Evolutionary conservation across 2,888 invertebrate species (phyloP), one percentile per base, ranked within the genome.

Genomic region (Acanthosepion pharaonis): DNA sequence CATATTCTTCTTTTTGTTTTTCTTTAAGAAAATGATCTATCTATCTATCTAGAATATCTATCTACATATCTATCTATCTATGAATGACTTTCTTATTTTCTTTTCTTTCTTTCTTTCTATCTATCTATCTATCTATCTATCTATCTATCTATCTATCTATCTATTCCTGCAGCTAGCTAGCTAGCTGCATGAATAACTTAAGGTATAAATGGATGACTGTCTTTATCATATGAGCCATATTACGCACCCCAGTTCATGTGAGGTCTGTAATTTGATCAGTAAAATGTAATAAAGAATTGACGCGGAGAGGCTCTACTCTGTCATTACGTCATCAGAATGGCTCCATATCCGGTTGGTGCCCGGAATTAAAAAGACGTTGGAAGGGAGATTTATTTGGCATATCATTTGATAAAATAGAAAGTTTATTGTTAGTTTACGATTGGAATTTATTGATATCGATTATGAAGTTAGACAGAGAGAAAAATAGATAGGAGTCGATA

Each of bases 321-420:
- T 78, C 78, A 78, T 78, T 78, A 78, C 78, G 78, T 78, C 78
- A 78, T 78, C 78, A 78, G 33, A 78, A 78, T 78, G 78, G 78
- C 78, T n/a, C 15, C 78, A 78, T 18, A 78, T 78, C 78, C 78
- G 78, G 78, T 78, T 33, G 33, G n/a, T 15, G 11, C n/a, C 78
- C 33, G 78, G 78, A 78, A 78, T 78, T 78, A 78, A 78, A 78
- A 78, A n/a, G n/a, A 59, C 59, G 59, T 59, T 59, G 78, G n/a
- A 11, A 11, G 78, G n/a, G n/a, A 78, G 78, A 78, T 78, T 78
- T 78, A 78, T 78, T n/a, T 78, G 78, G n/a, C 78, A 78, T 78
- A 78, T 33, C 78, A 78, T 78, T 78, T 78, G 78, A 78, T 78
- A 78, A 78, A 78, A 78, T 78, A 78, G 78, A 33, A n/a, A 33